Conservation (phyloP, 2,888 invertebrate genomes). For the Harmothoe impar region DNA sequence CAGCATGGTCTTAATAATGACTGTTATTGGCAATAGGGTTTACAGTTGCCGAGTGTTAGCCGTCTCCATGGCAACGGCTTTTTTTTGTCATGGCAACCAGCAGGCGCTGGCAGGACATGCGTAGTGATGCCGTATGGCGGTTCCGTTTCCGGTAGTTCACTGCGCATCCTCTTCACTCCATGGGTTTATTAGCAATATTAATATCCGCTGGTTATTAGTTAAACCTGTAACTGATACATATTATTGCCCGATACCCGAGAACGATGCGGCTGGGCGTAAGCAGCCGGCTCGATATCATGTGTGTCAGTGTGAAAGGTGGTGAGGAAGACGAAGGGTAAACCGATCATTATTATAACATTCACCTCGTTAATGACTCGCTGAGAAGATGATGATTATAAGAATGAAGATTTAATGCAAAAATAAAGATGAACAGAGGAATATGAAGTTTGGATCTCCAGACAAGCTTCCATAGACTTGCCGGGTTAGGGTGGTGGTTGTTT, state of each 20-base stretch:
- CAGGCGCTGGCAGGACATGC: constrained; percentile 49
- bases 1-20: constrained; percentile 11
- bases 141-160: constrained; percentile 43
- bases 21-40: constrained; percentile 61
- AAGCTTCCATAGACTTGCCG: constrained; percentile 9
- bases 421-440: no score
- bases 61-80: constrained; percentile 52
- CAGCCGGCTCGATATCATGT: not conserved
- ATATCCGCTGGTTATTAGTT: constrained; percentile 49
- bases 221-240: not conserved
- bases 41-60: constrained; percentile 49
- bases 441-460: no score
- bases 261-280: not conserved
- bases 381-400: no score
- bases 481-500: not conserved
- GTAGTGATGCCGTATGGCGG: constrained; percentile 24
- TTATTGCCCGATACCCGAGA: not conserved
- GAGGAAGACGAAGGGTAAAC: not conserved
- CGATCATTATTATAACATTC: no score
- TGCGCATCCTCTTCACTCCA: constrained; percentile 29
- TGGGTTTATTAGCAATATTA: constrained; percentile 61
- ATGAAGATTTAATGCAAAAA: no score
- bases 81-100: constrained; percentile 61
- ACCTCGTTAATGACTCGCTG: no score
- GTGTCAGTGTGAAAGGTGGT: not conserved